Percentiles rank a stretch among this genome's conserved stretches.
phyloP scores from a whole-genome alignment of 2,888 invertebrate species.

The Dasypolia templi region DNA sequence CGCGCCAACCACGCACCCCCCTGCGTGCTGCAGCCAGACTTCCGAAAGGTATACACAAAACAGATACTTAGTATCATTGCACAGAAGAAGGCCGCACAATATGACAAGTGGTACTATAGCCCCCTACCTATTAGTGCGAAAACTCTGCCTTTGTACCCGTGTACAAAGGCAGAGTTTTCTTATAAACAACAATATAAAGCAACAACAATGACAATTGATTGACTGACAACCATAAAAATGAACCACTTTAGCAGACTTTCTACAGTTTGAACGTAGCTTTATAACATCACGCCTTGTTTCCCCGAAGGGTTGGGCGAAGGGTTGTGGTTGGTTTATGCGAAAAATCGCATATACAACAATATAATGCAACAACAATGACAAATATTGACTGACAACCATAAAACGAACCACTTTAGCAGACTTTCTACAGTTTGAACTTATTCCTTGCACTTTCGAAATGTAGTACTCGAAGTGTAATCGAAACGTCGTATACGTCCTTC shows the following conservation, averaged over 20 bases:
- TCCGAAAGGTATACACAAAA: slow-evolving; percentile 92
- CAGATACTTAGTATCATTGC: not conserved
- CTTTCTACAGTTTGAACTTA: not conserved
- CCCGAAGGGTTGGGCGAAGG: too few relatives aligned
- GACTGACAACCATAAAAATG: not conserved
- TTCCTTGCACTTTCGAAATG: not conserved
- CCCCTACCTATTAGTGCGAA: too few relatives aligned
- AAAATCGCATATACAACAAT: too few relatives aligned
- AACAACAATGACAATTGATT: not conserved
- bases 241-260: not conserved
- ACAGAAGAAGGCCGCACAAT: too few relatives aligned
- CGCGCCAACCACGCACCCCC: slow-evolving; percentile 94
- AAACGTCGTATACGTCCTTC: not conserved
- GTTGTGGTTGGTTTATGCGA: too few relatives aligned
- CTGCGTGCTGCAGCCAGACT: slow-evolving; percentile 96
- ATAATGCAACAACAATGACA: not conserved
- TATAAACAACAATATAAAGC: too few relatives aligned
- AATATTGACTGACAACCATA: not conserved
- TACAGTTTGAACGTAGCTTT: not conserved
- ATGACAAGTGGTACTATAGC: too few relatives aligned
- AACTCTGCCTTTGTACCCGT: too few relatives aligned
- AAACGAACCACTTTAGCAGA: not conserved
- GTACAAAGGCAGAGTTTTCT: too few relatives aligned
- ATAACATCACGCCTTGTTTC: too few relatives aligned
- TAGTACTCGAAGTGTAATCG: not conserved